Base-by-base conservation (phyloP, 2,113 vertebrate genomes). In the Arenaria interpres region DNA sequence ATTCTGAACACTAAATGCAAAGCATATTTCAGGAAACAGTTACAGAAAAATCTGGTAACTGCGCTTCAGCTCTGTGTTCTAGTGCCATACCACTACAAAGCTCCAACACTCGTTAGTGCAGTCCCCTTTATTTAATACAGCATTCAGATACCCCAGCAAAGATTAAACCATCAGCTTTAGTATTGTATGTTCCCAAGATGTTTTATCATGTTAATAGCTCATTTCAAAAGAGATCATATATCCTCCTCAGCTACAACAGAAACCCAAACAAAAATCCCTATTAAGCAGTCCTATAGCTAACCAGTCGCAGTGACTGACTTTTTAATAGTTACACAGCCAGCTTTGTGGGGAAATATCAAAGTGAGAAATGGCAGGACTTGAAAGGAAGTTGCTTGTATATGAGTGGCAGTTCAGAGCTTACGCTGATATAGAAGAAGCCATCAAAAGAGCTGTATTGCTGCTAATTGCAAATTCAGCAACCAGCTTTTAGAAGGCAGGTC, bases 21-120 rank as follows among this genome's bases (percentile, higher is more conserved):
- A 97, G 93, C 92, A 96, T 89, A 96, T 92, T 97, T 89, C 96
- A 97, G 95, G 94, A 98, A 97, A 92, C 76, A 91, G 84, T 85
- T 94, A 92, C 8, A 97, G 90, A 93, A 82, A 81, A 93, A 92
- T 93, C 86, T 95, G 92, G 88, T 86, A 86, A 95, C 27, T 21
- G 68, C 1, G 2, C 79, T 79, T 30, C 67, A 92, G 96, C 85
- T 93, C 93, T 94, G 89, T 94, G 93, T 88, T 96, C 85, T 94
- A 30, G 35, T 94, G 94, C 95, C 90, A 95, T 86, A 96, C 88
- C 93, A 97, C 87, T 93, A 95, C 85, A 96, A 93, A 97, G 86
- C 83, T 69, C 64, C 64, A 74, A 50, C 35, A n/a, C 79, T 92
- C 17, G 0, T 94, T 85, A 94, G 91, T 20, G 60, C 74, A 76